These are phyloP conservation scores for Bothrops jararaca DNA, from an alignment of 2,113 vertebrate genomes.

Conservation along the genomic window DNA sequence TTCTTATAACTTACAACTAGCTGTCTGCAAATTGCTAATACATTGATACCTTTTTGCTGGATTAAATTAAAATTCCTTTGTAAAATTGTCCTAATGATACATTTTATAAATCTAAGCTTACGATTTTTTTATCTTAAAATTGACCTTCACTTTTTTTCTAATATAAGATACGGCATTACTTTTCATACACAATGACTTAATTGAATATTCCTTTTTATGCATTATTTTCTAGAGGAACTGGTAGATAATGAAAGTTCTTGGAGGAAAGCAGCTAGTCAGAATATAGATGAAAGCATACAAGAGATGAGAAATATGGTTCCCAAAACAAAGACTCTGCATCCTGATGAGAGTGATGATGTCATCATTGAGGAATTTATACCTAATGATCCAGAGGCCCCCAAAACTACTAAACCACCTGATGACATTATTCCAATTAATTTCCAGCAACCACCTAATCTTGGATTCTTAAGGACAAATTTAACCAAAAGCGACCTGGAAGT, in stretches of 20 bases:
- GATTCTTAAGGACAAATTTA: constrained; percentile 24
- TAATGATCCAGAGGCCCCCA: not conserved
- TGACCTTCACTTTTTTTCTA: not conserved
- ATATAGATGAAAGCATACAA: not conserved
- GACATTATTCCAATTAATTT: not conserved
- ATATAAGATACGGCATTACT: fast-evolving
- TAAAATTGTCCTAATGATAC: not conserved
- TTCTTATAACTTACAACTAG: not conserved
- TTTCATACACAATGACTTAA: not conserved
- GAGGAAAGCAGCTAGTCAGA: constrained; percentile 10
- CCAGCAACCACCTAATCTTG: not conserved
- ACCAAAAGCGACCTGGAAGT: constrained; percentile 34
- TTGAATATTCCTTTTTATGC: not conserved
- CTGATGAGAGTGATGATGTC: constrained; percentile 4
- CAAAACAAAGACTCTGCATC: not conserved
- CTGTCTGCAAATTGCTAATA: not conserved
- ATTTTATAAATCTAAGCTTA: not conserved
- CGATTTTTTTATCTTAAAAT: not conserved
- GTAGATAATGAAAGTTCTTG: constrained; percentile 8
- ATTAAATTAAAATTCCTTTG: not conserved
- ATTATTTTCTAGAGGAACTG: constrained; percentile 29
- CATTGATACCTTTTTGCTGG: not conserved
- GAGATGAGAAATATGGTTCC: constrained; percentile 9
- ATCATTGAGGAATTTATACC: constrained; percentile 14
- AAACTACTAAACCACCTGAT: not conserved